Conservation (phyloP, 2,888 invertebrate species). For the Lissocephala sabroskyi region DNA sequence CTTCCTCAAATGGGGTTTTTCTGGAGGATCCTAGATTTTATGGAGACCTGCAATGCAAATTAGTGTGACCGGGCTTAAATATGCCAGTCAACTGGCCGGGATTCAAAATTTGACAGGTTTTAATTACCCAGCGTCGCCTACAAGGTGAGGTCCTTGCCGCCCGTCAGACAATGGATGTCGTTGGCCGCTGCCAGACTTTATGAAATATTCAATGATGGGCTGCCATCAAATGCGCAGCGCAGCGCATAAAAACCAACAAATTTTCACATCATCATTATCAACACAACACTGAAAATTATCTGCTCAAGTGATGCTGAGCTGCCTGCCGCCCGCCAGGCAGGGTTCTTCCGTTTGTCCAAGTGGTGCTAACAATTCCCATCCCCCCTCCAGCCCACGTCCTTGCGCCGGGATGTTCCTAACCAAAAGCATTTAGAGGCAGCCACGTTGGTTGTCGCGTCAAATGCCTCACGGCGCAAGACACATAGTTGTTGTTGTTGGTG, state of each 20-base stretch:
- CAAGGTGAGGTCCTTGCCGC: too few species aligned
- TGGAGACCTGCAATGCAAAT: too few species aligned
- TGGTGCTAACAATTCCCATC: background rate
- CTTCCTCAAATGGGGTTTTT: too few species aligned
- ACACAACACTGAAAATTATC: slow-evolving; percentile 62
- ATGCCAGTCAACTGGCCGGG: too few species aligned
- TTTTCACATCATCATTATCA: slow-evolving; percentile 65
- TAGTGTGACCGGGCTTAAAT: too few species aligned
- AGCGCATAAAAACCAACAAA: slow-evolving; percentile 27
- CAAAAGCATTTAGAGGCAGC: slow-evolving; percentile 40
- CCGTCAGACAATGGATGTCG: too few species aligned
- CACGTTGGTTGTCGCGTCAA: slow-evolving; percentile 37
- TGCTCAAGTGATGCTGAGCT: slow-evolving; percentile 48
- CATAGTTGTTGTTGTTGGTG: slow-evolving; percentile 43
- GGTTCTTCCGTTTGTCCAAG: background rate
- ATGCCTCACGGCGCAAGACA: slow-evolving; percentile 45
- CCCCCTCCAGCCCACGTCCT: slow-evolving; percentile 17
- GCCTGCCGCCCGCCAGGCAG: slow-evolving; percentile 2
- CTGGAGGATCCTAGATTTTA: too few species aligned
- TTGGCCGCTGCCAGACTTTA: too few species aligned
- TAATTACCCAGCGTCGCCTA: too few species aligned
- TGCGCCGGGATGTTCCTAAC: slow-evolving; percentile 1
- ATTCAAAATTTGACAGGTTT: too few species aligned
- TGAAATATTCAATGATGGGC: too few species aligned
- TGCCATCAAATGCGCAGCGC: slow-evolving; percentile 5